Conservation (phyloP, 1,140 invertebrate genomes). For the Drosophila mojavensis region DNA sequence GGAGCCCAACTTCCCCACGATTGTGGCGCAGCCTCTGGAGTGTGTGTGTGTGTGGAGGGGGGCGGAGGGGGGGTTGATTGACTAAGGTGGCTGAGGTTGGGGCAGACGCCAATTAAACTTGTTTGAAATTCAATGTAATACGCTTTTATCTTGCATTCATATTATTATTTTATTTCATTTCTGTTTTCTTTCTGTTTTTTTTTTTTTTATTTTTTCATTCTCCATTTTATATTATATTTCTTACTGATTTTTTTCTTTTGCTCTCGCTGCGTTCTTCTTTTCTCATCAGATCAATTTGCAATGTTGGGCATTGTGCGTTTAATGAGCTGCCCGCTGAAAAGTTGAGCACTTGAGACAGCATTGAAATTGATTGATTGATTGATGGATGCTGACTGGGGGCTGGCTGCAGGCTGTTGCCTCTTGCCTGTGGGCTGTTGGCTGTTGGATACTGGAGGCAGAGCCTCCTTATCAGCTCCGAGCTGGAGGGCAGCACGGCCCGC, state of each 20-base stretch:
- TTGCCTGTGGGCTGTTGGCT: slow-evolving; percentile 55
- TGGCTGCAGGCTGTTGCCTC: slow-evolving; percentile 7
- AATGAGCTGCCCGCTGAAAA: slow-evolving; percentile 51
- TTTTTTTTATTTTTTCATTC: neutral
- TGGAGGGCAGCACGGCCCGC: slow-evolving; percentile 38
- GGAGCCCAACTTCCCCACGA: neutral
- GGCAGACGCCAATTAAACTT: slow-evolving; percentile 68
- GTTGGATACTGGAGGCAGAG: slow-evolving; percentile 16
- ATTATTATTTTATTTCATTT: slow-evolving; percentile 25
- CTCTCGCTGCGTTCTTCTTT: neutral
- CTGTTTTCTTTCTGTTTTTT: neutral
- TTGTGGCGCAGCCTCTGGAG: neutral
- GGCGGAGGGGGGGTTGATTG: neutral
- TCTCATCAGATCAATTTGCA: slow-evolving; percentile 24
- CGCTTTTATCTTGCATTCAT: slow-evolving; percentile 14
- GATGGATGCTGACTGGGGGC: slow-evolving; percentile 48
- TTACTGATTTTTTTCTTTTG: neutral
- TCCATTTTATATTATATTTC: neutral
- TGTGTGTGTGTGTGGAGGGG: neutral
- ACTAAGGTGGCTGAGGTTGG: slow-evolving; percentile 8
- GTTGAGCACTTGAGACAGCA: slow-evolving; percentile 46
- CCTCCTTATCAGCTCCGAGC: neutral
- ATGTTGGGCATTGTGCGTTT: slow-evolving; percentile 39
- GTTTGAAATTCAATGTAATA: slow-evolving; percentile 58
- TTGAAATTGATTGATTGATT: slow-evolving; percentile 55